These are phyloP conservation scores for Atta colombica DNA, from an alignment of 1,140 invertebrate genomes.

Conservation along the genomic window DNA sequence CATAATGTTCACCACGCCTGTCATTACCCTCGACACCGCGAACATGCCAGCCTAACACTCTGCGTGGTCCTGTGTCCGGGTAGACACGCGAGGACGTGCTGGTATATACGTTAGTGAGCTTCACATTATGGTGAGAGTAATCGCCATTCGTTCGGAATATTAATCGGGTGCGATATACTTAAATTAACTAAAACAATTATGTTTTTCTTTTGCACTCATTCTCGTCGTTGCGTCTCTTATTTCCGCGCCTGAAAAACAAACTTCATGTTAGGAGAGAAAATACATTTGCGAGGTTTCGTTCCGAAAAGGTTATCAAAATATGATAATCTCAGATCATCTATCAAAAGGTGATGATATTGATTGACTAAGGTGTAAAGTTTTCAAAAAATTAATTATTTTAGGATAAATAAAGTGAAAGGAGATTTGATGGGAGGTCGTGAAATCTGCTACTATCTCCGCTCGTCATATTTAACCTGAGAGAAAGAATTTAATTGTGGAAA, in stretches of 20 bases:
- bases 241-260: slow-evolving; percentile 32
- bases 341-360: background rate
- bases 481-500: slow-evolving; percentile 1
- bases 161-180: slow-evolving; percentile 66
- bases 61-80: slow-evolving; percentile 50
- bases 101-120: slow-evolving; percentile 46
- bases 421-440: slow-evolving; percentile 6
- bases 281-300: background rate
- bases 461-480: background rate
- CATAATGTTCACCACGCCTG: slow-evolving; percentile 79
- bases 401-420: background rate
- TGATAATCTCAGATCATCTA: background rate
- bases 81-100: slow-evolving; percentile 72
- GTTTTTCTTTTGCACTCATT: slow-evolving; percentile 15
- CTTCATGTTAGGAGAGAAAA: slow-evolving; percentile 27
- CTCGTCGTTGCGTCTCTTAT: slow-evolving; percentile 49
- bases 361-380: slow-evolving; percentile 23
- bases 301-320: background rate
- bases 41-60: slow-evolving; percentile 74
- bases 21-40: slow-evolving; percentile 78
- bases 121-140: slow-evolving; percentile 45
- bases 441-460: background rate
- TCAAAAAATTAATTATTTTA: slow-evolving; percentile 23
- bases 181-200: slow-evolving; percentile 64
- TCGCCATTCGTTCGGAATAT: slow-evolving; percentile 61